A percentile compares a stretch with the other conserved stretches of the same genome.
Conservation (phyloP, 2,888 invertebrate genomes). For the Drosophila tripunctata region DNA sequence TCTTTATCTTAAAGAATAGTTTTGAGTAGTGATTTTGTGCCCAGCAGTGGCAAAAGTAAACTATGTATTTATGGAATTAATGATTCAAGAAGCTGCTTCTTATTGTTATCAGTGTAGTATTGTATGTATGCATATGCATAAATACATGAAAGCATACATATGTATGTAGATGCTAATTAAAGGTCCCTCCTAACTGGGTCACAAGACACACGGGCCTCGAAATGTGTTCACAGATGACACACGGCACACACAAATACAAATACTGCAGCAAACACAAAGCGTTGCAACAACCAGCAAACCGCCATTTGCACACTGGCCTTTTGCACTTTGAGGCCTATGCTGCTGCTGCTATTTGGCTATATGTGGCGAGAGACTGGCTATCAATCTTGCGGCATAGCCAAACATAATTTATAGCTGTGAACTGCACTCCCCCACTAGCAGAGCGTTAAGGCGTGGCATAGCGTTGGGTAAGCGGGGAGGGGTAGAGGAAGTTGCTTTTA, state of each 20-base stretch:
- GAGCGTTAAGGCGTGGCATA: conserved; percentile 35
- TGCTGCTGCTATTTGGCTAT: neutral
- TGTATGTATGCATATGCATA: conserved; percentile 7
- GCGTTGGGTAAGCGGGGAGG: conserved; percentile 34
- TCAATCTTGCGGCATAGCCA: conserved; percentile 72
- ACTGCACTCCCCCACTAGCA: conserved; percentile 22
- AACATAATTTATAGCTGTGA: conserved; percentile 76
- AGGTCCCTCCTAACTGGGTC: conserved; percentile 65
- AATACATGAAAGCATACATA: conserved; percentile 10
- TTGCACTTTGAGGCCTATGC: conserved; percentile 35
- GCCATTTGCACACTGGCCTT: conserved; percentile 43
- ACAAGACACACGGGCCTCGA: conserved; percentile 50
- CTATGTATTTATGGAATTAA: neutral
- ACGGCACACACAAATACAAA: conserved; percentile 3
- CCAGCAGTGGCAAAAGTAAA: neutral
- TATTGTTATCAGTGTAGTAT: neutral
- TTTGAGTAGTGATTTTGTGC: too few relatives aligned
- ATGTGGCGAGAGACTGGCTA: conserved; percentile 54
- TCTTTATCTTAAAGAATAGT: too few relatives aligned
- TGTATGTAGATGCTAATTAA: conserved; percentile 66
- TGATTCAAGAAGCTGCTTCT: neutral
- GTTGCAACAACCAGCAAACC: conserved; percentile 39
- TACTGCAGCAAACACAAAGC: conserved; percentile 25
- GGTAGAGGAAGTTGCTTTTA: conserved; percentile 48
- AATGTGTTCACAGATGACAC: conserved; percentile 45